Conservation (phyloP, 2,888 invertebrate species). For the Itoplectis maculator region DNA sequence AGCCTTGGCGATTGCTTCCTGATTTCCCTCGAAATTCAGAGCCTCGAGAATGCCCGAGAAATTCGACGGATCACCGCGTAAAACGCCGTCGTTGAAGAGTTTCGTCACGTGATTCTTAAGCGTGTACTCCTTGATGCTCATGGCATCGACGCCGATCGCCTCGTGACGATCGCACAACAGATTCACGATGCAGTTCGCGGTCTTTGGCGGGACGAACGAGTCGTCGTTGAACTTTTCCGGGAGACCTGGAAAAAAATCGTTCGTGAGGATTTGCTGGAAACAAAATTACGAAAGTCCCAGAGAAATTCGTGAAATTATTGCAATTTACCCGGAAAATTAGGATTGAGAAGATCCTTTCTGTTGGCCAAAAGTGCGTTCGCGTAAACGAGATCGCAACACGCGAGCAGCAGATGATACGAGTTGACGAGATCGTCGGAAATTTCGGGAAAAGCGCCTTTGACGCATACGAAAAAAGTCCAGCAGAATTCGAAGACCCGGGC, state of each 20-base stretch:
- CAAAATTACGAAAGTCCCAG: not conserved
- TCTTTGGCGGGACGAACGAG: conserved; percentile 87
- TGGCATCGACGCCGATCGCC: conserved; percentile 94
- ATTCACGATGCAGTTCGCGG: conserved; percentile 93
- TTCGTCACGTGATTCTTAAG: conserved; percentile 92
- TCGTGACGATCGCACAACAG: conserved; percentile 92
- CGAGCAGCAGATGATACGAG: conserved; percentile 95
- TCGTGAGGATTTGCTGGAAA: conserved; percentile 4
- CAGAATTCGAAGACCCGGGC: conserved; percentile 95
- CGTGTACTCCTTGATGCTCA: conserved; percentile 95
- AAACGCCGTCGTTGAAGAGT: conserved; percentile 89
- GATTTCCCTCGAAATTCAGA: conserved; percentile 93
- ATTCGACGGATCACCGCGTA: conserved; percentile 90
- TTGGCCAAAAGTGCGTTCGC: conserved; percentile 93
- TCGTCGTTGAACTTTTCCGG: conserved; percentile 89
- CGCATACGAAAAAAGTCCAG: conserved; percentile 96
- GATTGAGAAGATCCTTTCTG: conserved; percentile 94
- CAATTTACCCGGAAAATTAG: conserved; percentile 92
- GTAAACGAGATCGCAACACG: conserved; percentile 96
- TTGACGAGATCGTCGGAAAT: conserved; percentile 97
- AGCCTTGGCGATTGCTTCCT: conserved; percentile 92
- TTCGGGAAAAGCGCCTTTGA: conserved; percentile 94
- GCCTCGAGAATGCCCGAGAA: conserved; percentile 92
- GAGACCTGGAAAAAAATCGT: conserved; percentile 86
- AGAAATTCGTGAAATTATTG: too few species aligned